Evolutionary conservation across 2,888 invertebrate species (phyloP).

Genomic region (Drosophila demipolita): DNA sequence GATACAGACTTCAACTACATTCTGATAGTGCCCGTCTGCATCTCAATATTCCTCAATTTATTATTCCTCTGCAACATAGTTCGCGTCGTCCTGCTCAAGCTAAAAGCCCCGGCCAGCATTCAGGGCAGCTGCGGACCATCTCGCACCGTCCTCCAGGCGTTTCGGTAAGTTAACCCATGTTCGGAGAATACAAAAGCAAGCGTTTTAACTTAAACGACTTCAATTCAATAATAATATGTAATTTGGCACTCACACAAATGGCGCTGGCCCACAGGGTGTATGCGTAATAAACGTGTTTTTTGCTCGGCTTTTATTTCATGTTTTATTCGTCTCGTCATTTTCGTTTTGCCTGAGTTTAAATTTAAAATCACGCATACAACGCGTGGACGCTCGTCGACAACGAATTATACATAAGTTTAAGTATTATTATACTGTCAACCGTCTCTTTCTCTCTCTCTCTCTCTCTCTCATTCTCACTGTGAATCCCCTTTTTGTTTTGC

Average conservation of each 20-base stretch:
- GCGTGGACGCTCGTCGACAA: slow-evolving; percentile 57
- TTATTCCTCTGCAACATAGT: slow-evolving; percentile 96
- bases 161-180: slow-evolving; percentile 86
- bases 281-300: slow-evolving; percentile 64
- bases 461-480: slow-evolving; percentile 15
- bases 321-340: slow-evolving; percentile 50
- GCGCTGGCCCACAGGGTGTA: slow-evolving; percentile 58
- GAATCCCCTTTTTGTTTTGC: slow-evolving; percentile 43
- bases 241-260: slow-evolving; percentile 26
- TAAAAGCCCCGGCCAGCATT: slow-evolving; percentile 89
- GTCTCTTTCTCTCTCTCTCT: neutral
- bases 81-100: slow-evolving; percentile 92
- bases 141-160: slow-evolving; percentile 91
- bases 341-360: slow-evolving; percentile 63
- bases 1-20: slow-evolving; percentile 90
- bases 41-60: slow-evolving; percentile 92
- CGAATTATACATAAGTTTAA: slow-evolving; percentile 55
- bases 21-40: slow-evolving; percentile 91
- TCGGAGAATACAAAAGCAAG: slow-evolving; percentile 6
- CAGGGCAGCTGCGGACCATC: slow-evolving; percentile 88
- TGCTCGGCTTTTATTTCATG: slow-evolving; percentile 12
- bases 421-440: slow-evolving; percentile 43
- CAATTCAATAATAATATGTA: slow-evolving; percentile 57
- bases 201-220: slow-evolving; percentile 33
- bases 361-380: slow-evolving; percentile 78